Conservation (phyloP, 1,140 invertebrate species). For the Brachionus rubens region DNA sequence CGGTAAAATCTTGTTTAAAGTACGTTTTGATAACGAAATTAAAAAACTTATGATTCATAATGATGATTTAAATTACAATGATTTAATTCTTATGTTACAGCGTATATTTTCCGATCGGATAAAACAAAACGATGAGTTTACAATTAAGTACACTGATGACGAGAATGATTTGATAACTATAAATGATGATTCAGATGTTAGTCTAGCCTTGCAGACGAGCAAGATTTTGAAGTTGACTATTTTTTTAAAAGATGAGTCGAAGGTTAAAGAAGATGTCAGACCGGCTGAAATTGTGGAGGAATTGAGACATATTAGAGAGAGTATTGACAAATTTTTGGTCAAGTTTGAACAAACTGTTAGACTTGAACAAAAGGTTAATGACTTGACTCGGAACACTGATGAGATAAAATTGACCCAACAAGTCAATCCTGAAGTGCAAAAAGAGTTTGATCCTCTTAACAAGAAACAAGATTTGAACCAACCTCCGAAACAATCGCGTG, state of each 20-base stretch:
- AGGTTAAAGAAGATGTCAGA: not conserved
- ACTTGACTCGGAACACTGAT: no score
- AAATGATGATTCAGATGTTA: conserved; percentile 24
- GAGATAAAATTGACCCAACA: not conserved
- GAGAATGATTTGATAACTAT: conserved; percentile 42
- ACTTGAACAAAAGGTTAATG: not conserved
- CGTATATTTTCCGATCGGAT: conserved; percentile 40
- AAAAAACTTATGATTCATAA: conserved; percentile 39
- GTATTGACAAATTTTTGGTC: conserved; percentile 33
- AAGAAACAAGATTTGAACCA: not conserved
- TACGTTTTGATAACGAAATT: conserved; percentile 6
- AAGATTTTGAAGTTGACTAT: conserved; percentile 17
- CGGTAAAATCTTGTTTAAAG: conserved; percentile 35
- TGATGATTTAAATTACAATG: conserved; percentile 32
- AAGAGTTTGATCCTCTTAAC: conserved; percentile 39
- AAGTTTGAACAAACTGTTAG: not conserved
- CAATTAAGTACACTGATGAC: conserved; percentile 33
- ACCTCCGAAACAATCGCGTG: not conserved
- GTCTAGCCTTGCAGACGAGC: conserved; percentile 10
- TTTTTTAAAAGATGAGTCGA: not conserved
- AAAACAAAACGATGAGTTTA: conserved; percentile 27
- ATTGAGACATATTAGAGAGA: not conserved
- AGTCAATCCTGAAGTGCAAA: conserved; percentile 19
- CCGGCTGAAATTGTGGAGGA: conserved; percentile 20
- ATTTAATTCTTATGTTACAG: conserved; percentile 19